Conservation (phyloP, 1,140 invertebrate genomes). For the Teleopsis dalmanni region DNA sequence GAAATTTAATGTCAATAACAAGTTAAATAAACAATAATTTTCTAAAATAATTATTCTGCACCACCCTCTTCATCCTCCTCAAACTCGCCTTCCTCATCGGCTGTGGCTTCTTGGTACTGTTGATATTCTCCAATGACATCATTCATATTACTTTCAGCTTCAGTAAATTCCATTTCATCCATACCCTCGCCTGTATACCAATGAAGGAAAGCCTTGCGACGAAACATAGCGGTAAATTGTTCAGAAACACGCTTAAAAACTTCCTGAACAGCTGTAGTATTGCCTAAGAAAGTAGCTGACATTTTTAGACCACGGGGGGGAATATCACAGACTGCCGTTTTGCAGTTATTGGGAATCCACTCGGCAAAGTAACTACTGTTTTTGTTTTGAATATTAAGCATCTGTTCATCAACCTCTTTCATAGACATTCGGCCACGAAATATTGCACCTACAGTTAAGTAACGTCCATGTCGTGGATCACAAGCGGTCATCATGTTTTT, state of each 20-base stretch:
- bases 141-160: conserved; percentile 71
- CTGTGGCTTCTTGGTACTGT: conserved; percentile 75
- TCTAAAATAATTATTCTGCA: too few species aligned
- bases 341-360: conserved; percentile 74
- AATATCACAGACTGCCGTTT: conserved; percentile 68
- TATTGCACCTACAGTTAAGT: conserved; percentile 65
- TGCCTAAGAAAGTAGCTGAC: conserved; percentile 65
- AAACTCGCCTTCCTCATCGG: conserved; percentile 61
- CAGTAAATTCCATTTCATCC: conserved; percentile 79
- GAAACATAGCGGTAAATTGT: conserved; percentile 66
- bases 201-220: conserved; percentile 70
- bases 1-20: too few species aligned
- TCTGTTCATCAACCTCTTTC: conserved; percentile 60
- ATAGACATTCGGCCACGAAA: conserved; percentile 71
- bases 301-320: conserved; percentile 63
- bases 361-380: conserved; percentile 76
- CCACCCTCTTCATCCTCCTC: conserved; percentile 54
- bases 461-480: conserved; percentile 64
- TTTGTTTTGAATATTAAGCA: conserved; percentile 76
- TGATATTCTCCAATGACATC: conserved; percentile 83
- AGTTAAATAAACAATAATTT: too few species aligned
- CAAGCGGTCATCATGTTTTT: conserved; percentile 66
- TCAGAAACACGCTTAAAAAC: conserved; percentile 61
- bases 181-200: conserved; percentile 77
- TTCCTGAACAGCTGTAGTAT: conserved; percentile 65